phyloP scores from a whole-genome alignment of 2,888 invertebrate species.

The Tenodera sinensis region DNA sequence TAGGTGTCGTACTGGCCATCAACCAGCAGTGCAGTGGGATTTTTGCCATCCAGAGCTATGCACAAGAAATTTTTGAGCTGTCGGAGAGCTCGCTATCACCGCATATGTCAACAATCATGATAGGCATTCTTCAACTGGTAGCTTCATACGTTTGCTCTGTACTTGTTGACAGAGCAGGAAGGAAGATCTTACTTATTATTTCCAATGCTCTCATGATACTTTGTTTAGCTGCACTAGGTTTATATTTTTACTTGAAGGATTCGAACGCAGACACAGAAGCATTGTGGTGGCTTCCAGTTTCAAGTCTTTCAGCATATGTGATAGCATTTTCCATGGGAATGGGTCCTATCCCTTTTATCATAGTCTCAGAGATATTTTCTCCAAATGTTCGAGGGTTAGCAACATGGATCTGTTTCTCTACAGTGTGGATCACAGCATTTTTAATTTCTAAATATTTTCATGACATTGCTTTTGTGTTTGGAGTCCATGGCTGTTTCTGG shows the following conservation, averaged over 20 bases:
- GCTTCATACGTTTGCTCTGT: slow-evolving; percentile 38
- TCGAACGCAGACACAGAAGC: slow-evolving; percentile 22
- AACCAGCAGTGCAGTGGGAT: slow-evolving; percentile 49
- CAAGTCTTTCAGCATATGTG: slow-evolving; percentile 17
- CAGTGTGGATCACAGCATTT: slow-evolving; percentile 42
- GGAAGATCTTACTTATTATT: slow-evolving; percentile 46
- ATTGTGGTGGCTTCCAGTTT: slow-evolving; percentile 25
- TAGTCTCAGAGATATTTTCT: slow-evolving; percentile 26
- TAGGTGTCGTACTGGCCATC: slow-evolving; percentile 42
- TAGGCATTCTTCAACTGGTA: slow-evolving; percentile 45
- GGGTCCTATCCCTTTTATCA: slow-evolving; percentile 19
- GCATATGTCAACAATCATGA: slow-evolving; percentile 43
- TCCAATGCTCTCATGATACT: slow-evolving; percentile 42
- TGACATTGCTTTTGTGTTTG: slow-evolving; percentile 41
- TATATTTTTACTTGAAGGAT: slow-evolving; percentile 38
- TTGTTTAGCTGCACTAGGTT: slow-evolving; percentile 39
- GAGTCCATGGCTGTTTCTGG: slow-evolving; percentile 45
- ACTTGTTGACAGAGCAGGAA: slow-evolving; percentile 45
- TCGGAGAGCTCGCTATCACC: slow-evolving; percentile 38
- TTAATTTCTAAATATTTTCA: slow-evolving; percentile 46
- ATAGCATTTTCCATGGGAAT: slow-evolving; percentile 22
- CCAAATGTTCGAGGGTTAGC: slow-evolving; percentile 25
- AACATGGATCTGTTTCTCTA: slow-evolving; percentile 14
- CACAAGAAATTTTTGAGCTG: slow-evolving; percentile 40
- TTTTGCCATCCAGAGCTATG: slow-evolving; percentile 44